Evolutionary conservation across 2,888 invertebrate species (phyloP), one percentile per base, ranked within the genome.

Genomic region (Oscheius onirici): DNA sequence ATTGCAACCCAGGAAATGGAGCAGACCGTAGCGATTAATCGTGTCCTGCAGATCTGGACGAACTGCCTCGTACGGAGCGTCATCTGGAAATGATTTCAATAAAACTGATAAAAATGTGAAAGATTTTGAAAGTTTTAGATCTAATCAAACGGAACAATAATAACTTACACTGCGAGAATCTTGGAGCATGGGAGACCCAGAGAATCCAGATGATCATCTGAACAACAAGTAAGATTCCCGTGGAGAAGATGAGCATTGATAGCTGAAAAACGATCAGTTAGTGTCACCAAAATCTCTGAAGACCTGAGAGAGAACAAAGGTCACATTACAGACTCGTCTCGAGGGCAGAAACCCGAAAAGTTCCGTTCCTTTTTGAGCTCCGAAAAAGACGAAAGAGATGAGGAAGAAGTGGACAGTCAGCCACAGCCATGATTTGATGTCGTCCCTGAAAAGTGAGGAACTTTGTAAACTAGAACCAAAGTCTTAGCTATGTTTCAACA

Each of bases 251-350:
- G 10, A 58, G 58, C n/a, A 58, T 11, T 20, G 58, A 58, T 1
- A 58, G 58, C 28, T 55, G 28, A 3, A 52, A 20, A 52, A 22
- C 13, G 3, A 22, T 3, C 2, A 6, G 13, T 13, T 22, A 17
- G 20, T 52, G 13, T 5, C 13, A 22, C 3, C 13, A 43, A 43
- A 43, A 43, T 11, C 10, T 43, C 13, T 20, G 3, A 52, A 13
- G 52, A 82, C 90, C 80, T 93, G 91, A 92, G 93, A 95, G 20
- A 92, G 86, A 69, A 93, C 91, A 87, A 94, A 97, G 0, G 93
- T 91, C 13, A 92, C 88, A 89, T 96, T 97, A 0, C 93, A 93
- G 78, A 95, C 90, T 61, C 94, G 91, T 83, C 97, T 91, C 0
- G 95, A 95, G 3, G 89, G 87, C 51, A 84, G 85, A 66, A 88